Base-by-base conservation (phyloP, 2,888 invertebrate genomes). In the Pantelozetes paolii region DNA sequence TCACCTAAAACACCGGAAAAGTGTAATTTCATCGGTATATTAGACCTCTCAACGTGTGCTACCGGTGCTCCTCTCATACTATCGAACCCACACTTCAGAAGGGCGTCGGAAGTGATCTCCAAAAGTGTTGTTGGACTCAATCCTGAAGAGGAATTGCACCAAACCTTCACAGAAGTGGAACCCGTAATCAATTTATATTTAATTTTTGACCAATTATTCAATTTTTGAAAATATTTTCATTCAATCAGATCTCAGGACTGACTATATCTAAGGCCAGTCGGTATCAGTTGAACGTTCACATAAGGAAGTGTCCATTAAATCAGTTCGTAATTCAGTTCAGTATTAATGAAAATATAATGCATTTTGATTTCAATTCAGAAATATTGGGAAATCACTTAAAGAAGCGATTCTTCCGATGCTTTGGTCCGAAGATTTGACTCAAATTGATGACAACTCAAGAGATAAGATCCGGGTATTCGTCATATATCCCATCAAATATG, bases 11-110 rank as follows among this genome's bases (percentile, higher is more conserved):
- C 26, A 6, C 40, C 70, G n/a, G 69, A 74, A 15, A 54, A 74
- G 20, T 80, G 80, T 71, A 74, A 79, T n/a, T 77, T 76, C 18
- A 75, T 78, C 59, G 80, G 80, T 11, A 80, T 81, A 23, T 71
- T 80, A n/a, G 77, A 78, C 36, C 36, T 74, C n/a, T 73, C 72
- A 20, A 23, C 54, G 13, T 77, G 76, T 62, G 32, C 57, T 26
- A 48, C 50, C 15, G 77, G 76, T 5, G 74, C 72, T 36, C 76
- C 76, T 15, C 36, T 76, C 26, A 73, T 76, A 23, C 20, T 76
- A 40, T 76, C 76, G 40, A 71, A 71, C 23, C 76, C 75, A 15
- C 76, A 76, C 42, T 76, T 76, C 48, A 54, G 71, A 30, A 20
- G 67, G 42, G 40, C 72, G 1, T 69, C 72, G 11, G 28, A 71